Evolutionary conservation across 2,797 vertebrate species (phyloP), one percentile per base, ranked within the genome.

Genomic region (Erithacus rubecula): DNA sequence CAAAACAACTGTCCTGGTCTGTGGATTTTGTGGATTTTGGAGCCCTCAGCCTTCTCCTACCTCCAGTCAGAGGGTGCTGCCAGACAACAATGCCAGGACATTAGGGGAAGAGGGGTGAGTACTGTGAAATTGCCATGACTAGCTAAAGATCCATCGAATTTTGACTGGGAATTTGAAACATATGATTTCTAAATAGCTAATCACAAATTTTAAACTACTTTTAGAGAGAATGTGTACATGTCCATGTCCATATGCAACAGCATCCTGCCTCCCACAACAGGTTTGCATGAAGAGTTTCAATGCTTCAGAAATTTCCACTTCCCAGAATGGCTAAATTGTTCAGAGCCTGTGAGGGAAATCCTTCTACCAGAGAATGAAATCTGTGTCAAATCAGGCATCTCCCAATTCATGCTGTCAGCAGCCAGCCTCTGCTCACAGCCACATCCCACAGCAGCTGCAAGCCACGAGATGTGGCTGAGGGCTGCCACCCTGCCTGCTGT

Each of bases 171-270:
- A 90, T 87, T 84, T 70, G 74, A 77, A 68, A 32, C 37, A 74
- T 76, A 84, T 68, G 67, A 87, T 83, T 80, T 90, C 12, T 71
- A 74, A 94, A 67, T 32, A 87, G 67, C 24, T 89, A 89, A 87
- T 80, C 70, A 76, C 20, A 82, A 70, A 49, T 87, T 89, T 93
- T 90, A 58, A 23, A 49, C 41, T 82, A 56, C 30, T 41, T 93
- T 83, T 44, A 77, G 49, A 85, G 29, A 79, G n/a, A 76, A 47
- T 15, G 5, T 67, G 11, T 37, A 41, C 32, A 21, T 51, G 59
- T 70, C 63, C 52, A 44, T 23, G 19, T 30, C 49, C 49, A 60
- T 58, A 67, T 30, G 24, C 6, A 78, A 39, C 11, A 77, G 4
- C 53, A 80, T 58, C 17, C 5, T 70, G 16, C 24, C 32, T 59